Percentiles rank a stretch among this genome's conserved stretches.
phyloP scores from a whole-genome alignment of 1,140 invertebrate genomes.

The Leptopilina clavipes region DNA sequence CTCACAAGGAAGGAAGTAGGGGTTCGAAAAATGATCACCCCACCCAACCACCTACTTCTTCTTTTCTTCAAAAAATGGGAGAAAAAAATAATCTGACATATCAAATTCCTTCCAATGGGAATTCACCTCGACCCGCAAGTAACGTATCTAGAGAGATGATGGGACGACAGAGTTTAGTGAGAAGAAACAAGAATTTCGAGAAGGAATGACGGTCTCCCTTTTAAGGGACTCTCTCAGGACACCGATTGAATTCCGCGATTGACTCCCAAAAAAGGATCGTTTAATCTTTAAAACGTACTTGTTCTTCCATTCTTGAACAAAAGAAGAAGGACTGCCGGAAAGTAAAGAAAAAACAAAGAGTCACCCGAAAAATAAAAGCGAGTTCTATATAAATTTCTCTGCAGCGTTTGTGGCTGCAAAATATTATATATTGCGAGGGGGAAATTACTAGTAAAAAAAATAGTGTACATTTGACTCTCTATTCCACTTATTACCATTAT shows the following conservation, averaged over 20 bases:
- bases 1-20: slow-evolving; percentile 17
- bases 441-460: no score
- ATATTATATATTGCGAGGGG: no score
- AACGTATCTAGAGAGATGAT: background rate
- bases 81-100: slow-evolving; percentile 37
- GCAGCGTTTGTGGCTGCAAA: no score
- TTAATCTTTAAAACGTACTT: slow-evolving; percentile 3
- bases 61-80: background rate
- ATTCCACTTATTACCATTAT: no score
- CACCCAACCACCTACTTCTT: no score
- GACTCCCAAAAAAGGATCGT: slow-evolving; percentile 22
- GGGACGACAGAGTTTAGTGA: slow-evolving; percentile 23
- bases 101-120: slow-evolving; percentile 60
- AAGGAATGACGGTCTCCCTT: slow-evolving; percentile 26
- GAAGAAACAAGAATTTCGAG: slow-evolving; percentile 41
- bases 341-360: no score
- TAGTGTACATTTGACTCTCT: no score
- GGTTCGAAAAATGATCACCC: no score
- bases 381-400: no score
- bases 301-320: slow-evolving; percentile 1
- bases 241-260: slow-evolving; percentile 32
- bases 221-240: slow-evolving; percentile 25
- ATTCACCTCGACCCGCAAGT: slow-evolving; percentile 53
- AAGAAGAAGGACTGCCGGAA: no score
- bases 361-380: no score